Conservation (phyloP, 2,113 vertebrate species). For the Fregetta grallaria region DNA sequence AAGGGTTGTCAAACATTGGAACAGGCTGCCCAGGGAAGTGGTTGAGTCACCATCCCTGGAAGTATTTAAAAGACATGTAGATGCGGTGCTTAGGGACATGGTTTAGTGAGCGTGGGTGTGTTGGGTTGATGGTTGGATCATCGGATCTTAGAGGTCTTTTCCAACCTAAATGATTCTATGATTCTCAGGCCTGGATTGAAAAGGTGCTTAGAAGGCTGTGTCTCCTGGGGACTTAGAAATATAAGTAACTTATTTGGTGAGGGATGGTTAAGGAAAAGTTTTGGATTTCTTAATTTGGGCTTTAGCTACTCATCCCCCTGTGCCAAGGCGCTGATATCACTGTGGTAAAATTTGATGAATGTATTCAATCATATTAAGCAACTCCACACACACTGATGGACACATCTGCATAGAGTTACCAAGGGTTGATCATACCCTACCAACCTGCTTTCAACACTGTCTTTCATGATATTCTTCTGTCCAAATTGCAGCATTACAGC, state of each 20-base stretch:
- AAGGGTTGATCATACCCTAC: background rate
- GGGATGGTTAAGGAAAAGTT: background rate
- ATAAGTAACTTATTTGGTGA: background rate
- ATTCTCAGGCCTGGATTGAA: background rate
- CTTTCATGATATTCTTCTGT: background rate
- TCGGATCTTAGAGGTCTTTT: too few relatives aligned
- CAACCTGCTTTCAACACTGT: background rate
- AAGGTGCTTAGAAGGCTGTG: background rate
- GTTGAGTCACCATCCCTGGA: too few relatives aligned
- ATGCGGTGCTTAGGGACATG: too few relatives aligned
- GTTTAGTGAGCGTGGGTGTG: too few relatives aligned
- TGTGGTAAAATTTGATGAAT: background rate
- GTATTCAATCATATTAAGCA: background rate
- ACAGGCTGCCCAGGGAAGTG: too few relatives aligned
- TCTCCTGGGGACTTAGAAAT: background rate
- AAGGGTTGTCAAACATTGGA: too few relatives aligned
- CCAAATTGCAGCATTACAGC: background rate
- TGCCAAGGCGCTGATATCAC: background rate
- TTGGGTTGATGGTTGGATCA: too few relatives aligned
- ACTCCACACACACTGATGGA: background rate
- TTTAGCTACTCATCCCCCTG: background rate
- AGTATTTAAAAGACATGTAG: too few relatives aligned
- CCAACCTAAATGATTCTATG: too few relatives aligned
- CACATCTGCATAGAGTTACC: background rate
- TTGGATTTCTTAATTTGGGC: background rate